phyloP scores from a whole-genome alignment of 53 echinoderm and acorn worm genomes.

The Holothuria leucospilota region DNA sequence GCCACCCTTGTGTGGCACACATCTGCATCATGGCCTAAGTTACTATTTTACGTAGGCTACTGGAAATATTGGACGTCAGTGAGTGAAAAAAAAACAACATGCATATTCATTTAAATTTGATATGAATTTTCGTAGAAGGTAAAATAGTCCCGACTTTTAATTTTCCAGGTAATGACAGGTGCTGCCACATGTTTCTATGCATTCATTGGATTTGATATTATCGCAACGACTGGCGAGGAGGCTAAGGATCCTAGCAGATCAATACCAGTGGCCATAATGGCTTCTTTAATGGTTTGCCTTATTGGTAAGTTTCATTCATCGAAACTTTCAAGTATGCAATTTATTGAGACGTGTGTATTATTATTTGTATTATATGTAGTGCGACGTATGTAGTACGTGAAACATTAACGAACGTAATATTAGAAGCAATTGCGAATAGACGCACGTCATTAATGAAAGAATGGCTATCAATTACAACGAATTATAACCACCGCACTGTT shows the following conservation, averaged over 20 bases:
- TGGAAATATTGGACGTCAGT: no score
- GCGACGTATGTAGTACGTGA: neutral
- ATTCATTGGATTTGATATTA: constrained; percentile 95
- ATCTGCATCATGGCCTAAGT: no score
- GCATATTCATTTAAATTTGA: no score
- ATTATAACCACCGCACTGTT: no score
- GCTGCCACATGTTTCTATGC: constrained; percentile 99
- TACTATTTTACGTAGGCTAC: no score
- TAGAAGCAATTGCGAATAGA: no score
- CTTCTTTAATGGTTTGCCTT: constrained; percentile 85
- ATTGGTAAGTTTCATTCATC: constrained; percentile 49
- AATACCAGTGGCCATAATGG: constrained; percentile 89
- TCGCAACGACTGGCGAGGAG: constrained; percentile 99
- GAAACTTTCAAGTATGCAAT: neutral
- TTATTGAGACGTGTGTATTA: neutral
- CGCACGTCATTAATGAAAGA: no score
- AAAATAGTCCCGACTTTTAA: neutral
- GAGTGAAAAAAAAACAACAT: no score
- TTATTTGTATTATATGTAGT: no score
- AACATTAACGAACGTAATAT: neutral
- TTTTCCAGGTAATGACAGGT: constrained; percentile 87
- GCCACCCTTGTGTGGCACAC: no score
- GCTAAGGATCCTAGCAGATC: constrained; percentile 94
- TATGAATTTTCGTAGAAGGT: neutral
- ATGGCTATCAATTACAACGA: no score